Conservation (phyloP, 1,140 invertebrate species). For the Procambarus clarkii region DNA sequence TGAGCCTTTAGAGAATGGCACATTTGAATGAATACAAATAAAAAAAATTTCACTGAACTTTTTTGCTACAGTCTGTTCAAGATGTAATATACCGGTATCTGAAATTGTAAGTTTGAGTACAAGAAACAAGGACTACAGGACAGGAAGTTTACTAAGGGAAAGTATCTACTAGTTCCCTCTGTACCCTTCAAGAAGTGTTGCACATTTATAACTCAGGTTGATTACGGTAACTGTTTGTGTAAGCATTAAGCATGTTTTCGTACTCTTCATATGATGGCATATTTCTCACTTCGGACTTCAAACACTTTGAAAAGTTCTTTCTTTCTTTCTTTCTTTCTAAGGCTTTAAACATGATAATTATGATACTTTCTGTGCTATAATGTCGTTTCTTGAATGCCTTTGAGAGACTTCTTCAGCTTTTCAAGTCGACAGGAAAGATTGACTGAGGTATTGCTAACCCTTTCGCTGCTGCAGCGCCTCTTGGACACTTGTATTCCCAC, state of each 20-base stretch:
- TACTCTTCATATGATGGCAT: background rate
- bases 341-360: no score
- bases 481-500: no score
- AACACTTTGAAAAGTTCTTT: background rate
- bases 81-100: background rate
- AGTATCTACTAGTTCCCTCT: background rate
- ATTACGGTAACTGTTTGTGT: background rate
- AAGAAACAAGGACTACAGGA: background rate
- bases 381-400: no score
- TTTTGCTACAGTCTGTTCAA: background rate
- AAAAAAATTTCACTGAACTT: background rate
- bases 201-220: background rate
- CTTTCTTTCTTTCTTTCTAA: background rate
- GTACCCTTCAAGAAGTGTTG: background rate
- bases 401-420: no score
- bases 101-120: background rate
- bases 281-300: background rate
- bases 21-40: constrained; percentile 37
- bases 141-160: background rate
- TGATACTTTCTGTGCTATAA: no score
- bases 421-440: no score
- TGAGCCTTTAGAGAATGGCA: constrained; percentile 49
- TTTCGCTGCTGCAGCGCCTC: no score
- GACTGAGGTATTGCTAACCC: no score
- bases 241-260: background rate